These are phyloP conservation scores for Zygothrica quintamaculata DNA, from an alignment of 2,888 invertebrate species.

Conservation along the genomic window DNA sequence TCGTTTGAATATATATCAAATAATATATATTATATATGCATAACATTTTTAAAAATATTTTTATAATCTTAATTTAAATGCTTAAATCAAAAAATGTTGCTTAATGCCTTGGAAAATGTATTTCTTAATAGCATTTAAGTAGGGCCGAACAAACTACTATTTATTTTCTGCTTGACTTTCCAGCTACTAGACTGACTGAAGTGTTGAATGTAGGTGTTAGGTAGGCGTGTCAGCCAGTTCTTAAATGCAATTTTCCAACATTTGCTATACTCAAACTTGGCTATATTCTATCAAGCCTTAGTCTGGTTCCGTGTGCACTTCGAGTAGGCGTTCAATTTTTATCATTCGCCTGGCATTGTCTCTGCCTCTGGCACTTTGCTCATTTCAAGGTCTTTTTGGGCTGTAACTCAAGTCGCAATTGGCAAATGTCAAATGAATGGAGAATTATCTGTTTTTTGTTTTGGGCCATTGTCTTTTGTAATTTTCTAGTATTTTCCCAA, in stretches of 20 bases:
- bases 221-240: slow-evolving; percentile 63
- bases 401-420: slow-evolving; percentile 59
- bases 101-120: slow-evolving; percentile 47
- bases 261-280: slow-evolving; percentile 18
- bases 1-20: no score
- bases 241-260: slow-evolving; percentile 41
- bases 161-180: slow-evolving; percentile 15
- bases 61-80: neutral
- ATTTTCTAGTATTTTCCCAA: slow-evolving; percentile 51
- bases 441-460: slow-evolving; percentile 32
- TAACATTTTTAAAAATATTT: no score
- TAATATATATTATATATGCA: no score
- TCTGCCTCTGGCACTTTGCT: slow-evolving; percentile 34
- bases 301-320: slow-evolving; percentile 57
- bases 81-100: neutral
- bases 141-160: slow-evolving; percentile 33
- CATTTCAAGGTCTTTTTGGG: slow-evolving; percentile 65
- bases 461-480: slow-evolving; percentile 39
- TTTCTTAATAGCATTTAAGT: slow-evolving; percentile 22
- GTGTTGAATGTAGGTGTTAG: slow-evolving; percentile 48
- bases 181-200: slow-evolving; percentile 27
- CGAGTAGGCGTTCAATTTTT: slow-evolving; percentile 31
- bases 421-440: slow-evolving; percentile 67
- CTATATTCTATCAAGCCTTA: slow-evolving; percentile 36
- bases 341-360: slow-evolving; percentile 50